Evolutionary conservation across 2,888 invertebrate species (phyloP).

Genomic region (Tineola bisselliella): DNA sequence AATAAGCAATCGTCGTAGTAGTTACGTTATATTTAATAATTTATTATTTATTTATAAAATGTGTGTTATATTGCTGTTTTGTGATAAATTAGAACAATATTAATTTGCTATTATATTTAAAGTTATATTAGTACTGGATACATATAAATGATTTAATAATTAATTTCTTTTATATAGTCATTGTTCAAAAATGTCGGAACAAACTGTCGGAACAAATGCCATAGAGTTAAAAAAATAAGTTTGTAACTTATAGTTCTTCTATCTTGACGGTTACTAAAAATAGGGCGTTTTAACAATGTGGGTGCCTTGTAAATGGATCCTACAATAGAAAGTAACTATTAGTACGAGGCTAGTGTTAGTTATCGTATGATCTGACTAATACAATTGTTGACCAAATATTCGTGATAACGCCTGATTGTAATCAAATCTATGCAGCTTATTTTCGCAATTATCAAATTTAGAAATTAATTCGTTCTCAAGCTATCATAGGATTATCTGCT

Average conservation of each 20-base stretch:
- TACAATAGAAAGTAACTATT: neutral
- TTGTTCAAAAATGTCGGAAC: no score
- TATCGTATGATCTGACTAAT: conserved; percentile 6
- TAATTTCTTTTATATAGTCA: no score
- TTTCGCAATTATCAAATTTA: neutral
- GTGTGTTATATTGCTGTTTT: no score
- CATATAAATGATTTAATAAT: no score
- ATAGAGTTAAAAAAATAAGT: no score
- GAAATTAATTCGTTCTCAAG: neutral
- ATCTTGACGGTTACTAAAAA: neutral
- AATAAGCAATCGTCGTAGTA: neutral
- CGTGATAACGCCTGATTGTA: neutral
- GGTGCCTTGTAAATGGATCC: conserved; percentile 10
- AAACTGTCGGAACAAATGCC: no score
- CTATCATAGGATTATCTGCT: no score
- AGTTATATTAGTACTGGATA: no score
- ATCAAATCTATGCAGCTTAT: neutral
- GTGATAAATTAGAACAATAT: no score
- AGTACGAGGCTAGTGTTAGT: neutral
- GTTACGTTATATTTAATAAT: neutral
- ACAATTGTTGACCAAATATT: conserved; percentile 9
- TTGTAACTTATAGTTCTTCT: neutral
- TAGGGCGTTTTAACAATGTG: conserved; percentile 7
- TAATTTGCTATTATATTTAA: no score
- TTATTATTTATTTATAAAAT: no score